Base-by-base conservation (phyloP, 2,888 invertebrate genomes). In the Blastobasis adustella region DNA sequence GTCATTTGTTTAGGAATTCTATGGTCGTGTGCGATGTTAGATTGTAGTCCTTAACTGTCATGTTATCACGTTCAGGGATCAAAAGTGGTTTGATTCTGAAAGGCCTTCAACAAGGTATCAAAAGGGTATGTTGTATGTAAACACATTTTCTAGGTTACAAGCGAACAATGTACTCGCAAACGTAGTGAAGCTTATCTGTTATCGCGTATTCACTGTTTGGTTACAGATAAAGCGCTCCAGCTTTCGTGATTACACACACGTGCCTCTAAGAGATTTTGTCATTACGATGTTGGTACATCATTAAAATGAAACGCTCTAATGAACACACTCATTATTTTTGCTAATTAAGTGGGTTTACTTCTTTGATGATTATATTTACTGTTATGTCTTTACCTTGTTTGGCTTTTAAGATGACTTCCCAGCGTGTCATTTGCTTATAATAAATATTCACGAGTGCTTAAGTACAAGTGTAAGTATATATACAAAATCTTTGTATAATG, bases 151-250 rank as follows among this genome's bases (percentile, higher is more conserved):
- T 41, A 37, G 45, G 48, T 49, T 48, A 47, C 47, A 53, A 49
- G 55, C 52, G 58, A 47, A 52, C 57, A 59, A 59, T 51, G 55
- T 66, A 65, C 69, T 72, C 63, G 65, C 65, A 62, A 65, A 67
- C 69, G 65, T 63, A 67, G 65, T 68, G 60, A 60, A 67, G 71
- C 71, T 82, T 82, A 79, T 77, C 78, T 70, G 61, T 74, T 77
- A 82, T 79, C 76, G 54, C 47, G 48, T 44, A 44, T 47, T 37
- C 58, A 62, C 60, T 78, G 76, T 80, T 79, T 76, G 73, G 65
- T 69, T 66, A 73, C 63, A 71, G 79, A 82, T 81, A 80, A 74
- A 63, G 55, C 56, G 68, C 65, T 67, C 71, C 62, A 69, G 66
- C 63, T 71, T 71, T 62, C 59, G 55, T 53, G 58, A 47, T 46